Base-by-base conservation (phyloP, 2,797 vertebrate species). In the Pseudopleuronectes americanus region DNA sequence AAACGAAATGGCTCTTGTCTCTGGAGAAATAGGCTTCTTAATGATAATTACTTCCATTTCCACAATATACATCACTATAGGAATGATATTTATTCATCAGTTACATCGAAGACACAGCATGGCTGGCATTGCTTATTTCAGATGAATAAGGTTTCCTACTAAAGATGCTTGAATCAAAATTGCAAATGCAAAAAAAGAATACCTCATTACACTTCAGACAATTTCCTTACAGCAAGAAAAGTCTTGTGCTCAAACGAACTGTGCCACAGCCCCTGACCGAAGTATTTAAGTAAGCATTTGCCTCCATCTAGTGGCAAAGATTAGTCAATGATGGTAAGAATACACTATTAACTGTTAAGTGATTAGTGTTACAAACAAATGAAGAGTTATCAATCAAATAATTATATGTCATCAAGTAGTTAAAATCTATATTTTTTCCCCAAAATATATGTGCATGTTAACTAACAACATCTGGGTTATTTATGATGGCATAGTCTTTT, bases 241-340 rank as follows among this genome's bases (percentile, higher is more conserved):
- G 3, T 38, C 1, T 38, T 38, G 12, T 38, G 36, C 36, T 38
- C 36, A 38, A 12, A 33, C 8, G 2, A 33, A 12, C 36, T 38
- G 1, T 13, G 36, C 36, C 36, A 13, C 9, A 3, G 36, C 1
- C 36, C 36, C 36, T 38, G 36, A 38, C n/a, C 38, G 16, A 17
- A 69, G 59, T 19, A 6, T 49, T 60, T 78, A 55, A 56, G 59
- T 84, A 26, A 71, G 60, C 41, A 74, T 89, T 53, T 94, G 87
- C 76, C 80, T 68, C 93, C 94, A 94, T 71, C 83, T 93, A 76
- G 89, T 89, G 80, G 92, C 38, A 14, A 55, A 53, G 4, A 31
- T 10, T 23, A 41, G 38, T 53, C 14, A 64, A 33, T 66, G 55
- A 28, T 1, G 8, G 0, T 12, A n/a, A 41, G 14, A 1, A 0